Conservation (phyloP, 2,113 vertebrate genomes). For the Athene noctua region DNA sequence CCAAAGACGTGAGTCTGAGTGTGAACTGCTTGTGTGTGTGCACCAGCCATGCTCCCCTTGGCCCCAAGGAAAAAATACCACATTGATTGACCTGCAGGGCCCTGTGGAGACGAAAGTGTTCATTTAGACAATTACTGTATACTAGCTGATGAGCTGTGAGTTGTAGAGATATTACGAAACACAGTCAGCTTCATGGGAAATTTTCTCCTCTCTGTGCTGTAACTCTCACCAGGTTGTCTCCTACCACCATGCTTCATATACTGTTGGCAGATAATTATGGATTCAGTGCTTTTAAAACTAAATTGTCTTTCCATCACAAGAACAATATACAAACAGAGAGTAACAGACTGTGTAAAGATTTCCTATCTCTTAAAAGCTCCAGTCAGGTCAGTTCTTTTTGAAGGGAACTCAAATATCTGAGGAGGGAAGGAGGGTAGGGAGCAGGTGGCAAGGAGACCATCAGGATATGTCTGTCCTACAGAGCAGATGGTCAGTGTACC, state of each 20-base stretch:
- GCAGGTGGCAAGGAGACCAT: not conserved
- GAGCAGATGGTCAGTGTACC: not conserved
- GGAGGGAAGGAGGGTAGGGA: not conserved
- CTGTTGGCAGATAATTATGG: not conserved
- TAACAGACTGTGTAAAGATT: not conserved
- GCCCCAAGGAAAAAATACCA: not conserved
- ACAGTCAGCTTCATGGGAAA: not conserved
- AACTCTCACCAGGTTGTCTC: not conserved
- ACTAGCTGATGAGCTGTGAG: not conserved
- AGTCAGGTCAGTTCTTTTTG: not conserved
- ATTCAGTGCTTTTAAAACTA: not conserved
- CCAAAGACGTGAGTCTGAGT: not conserved
- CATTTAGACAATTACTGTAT: not conserved
- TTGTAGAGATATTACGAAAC: not conserved
- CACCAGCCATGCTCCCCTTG: not conserved
- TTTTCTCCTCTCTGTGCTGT: not conserved
- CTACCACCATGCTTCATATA: not conserved
- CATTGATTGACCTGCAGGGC: not conserved
- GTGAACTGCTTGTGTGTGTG: rapidly evolving
- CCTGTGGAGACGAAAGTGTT: not conserved
- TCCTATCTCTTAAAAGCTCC: not conserved
- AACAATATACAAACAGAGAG: not conserved
- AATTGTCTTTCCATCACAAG: not conserved
- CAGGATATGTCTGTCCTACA: not conserved
- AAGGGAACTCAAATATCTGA: not conserved